phyloP scores from a whole-genome alignment of 2,113 vertebrate genomes.

The Varanus komodoensis region DNA sequence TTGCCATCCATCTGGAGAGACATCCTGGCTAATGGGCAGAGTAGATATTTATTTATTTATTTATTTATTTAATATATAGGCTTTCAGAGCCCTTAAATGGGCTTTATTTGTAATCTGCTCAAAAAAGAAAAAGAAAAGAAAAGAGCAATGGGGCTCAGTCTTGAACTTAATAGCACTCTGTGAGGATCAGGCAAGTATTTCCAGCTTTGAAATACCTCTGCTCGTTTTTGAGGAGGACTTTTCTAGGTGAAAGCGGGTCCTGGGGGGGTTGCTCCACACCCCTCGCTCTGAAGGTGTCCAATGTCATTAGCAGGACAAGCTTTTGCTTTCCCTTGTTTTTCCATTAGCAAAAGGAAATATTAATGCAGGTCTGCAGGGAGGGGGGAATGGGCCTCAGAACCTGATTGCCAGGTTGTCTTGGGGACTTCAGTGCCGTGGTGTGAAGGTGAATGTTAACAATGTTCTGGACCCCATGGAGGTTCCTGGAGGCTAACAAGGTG shows the following conservation, averaged over 20 bases:
- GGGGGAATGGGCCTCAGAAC: background rate
- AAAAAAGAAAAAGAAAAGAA: background rate
- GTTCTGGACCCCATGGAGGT: fast-evolving
- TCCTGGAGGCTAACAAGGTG: background rate
- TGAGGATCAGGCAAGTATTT: background rate
- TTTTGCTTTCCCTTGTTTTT: background rate
- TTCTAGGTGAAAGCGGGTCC: background rate
- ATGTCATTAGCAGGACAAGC: background rate
- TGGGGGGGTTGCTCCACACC: fast-evolving
- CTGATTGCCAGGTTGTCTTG: fast-evolving
- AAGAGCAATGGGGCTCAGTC: too few relatives aligned
- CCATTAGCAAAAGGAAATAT: slow-evolving; percentile 18
- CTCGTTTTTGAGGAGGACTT: background rate
- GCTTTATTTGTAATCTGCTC: background rate
- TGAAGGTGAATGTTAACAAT: background rate
- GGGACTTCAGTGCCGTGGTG: background rate
- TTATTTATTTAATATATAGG: background rate
- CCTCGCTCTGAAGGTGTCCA: fast-evolving
- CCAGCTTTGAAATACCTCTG: background rate
- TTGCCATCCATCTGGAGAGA: too few relatives aligned
- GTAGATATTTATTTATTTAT: too few relatives aligned
- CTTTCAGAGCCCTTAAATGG: background rate
- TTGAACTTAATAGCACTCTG: too few relatives aligned
- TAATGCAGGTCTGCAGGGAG: slow-evolving; percentile 2
- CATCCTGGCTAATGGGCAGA: too few relatives aligned